These are phyloP conservation scores for Hipposideros larvatus DNA, from an alignment of 2,797 vertebrate genomes.

Conservation along the genomic window DNA sequence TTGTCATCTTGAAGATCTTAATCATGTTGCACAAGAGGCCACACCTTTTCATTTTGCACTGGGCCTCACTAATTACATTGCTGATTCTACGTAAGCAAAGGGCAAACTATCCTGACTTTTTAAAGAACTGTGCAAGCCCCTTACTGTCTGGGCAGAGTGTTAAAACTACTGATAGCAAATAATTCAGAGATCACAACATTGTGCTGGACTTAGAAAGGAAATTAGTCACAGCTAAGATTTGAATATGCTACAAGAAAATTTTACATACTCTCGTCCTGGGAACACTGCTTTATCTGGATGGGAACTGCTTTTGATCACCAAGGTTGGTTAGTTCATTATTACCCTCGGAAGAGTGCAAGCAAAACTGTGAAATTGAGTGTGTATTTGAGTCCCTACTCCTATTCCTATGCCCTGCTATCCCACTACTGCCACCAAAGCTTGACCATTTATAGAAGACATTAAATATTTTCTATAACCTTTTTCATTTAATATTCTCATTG, in stretches of 20 bases:
- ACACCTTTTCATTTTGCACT: neutral
- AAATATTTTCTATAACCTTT: neutral
- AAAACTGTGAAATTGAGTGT: neutral
- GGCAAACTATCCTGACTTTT: neutral
- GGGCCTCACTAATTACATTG: neutral
- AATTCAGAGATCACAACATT: neutral
- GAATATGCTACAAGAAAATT: neutral
- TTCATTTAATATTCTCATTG: neutral
- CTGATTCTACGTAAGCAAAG: neutral
- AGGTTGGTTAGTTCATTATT: neutral
- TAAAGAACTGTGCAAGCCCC: neutral
- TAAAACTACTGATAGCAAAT: neutral
- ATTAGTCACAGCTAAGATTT: neutral
- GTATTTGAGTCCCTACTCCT: neutral
- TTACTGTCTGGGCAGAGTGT: neutral
- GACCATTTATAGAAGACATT: no score
- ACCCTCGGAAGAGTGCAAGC: neutral
- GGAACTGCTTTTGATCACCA: neutral
- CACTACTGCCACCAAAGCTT: neutral
- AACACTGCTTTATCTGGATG: neutral
- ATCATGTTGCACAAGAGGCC: neutral
- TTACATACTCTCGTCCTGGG: neutral
- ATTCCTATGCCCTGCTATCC: neutral
- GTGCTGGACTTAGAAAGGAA: neutral
- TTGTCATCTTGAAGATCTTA: neutral